phyloP scores from a whole-genome alignment of 2,797 vertebrate species.

The Peromyscus aztecus region DNA sequence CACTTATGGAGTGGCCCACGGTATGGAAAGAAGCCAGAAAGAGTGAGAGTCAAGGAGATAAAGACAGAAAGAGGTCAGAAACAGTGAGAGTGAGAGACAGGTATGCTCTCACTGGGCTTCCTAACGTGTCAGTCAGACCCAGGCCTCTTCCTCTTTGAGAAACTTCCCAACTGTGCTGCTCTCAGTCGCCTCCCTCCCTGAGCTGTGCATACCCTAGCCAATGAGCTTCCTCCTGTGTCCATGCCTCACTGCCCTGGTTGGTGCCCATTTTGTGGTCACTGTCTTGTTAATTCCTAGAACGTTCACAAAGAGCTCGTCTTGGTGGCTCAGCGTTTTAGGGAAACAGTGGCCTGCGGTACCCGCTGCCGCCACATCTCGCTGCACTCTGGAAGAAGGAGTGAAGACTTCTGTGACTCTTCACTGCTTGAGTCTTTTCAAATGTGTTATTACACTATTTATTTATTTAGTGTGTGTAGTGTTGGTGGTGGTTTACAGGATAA shows the following conservation, averaged over 20 bases:
- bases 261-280: not conserved
- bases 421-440: not conserved
- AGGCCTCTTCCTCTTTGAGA: not conserved
- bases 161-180: fast-evolving
- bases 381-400: not conserved
- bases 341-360: not conserved
- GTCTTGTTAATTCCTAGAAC: not conserved
- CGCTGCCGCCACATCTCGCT: not conserved
- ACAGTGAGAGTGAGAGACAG: not conserved
- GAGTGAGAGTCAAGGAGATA: not conserved
- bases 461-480: not conserved
- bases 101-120: not conserved
- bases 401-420: not conserved
- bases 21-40: not conserved
- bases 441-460: not conserved
- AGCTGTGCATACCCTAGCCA: not conserved
- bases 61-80: not conserved
- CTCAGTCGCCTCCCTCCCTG: not conserved
- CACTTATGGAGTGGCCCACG: not conserved
- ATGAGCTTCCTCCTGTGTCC: not conserved
- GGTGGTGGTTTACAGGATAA: not conserved
- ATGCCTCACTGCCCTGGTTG: not conserved
- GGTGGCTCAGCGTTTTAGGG: not conserved
- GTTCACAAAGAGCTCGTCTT: not conserved
- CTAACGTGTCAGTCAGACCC: not conserved